These are phyloP conservation scores for Poecilia latipinna DNA, from an alignment of 2,113 vertebrate species.

Conservation along the genomic window DNA sequence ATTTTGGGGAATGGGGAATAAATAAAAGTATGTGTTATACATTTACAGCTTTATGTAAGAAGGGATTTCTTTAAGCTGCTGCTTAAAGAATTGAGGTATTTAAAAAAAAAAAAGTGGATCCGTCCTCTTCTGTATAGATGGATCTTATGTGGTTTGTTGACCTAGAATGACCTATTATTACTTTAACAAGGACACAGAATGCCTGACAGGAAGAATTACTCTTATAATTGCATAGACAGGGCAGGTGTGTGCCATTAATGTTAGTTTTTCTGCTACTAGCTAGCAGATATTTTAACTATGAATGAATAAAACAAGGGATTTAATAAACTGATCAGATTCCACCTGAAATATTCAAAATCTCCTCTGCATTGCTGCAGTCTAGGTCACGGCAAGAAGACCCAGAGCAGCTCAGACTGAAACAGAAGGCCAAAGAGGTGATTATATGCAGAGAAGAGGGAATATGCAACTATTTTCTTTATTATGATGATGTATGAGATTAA, in stretches of 20 bases:
- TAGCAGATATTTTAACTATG: slow-evolving; percentile 7
- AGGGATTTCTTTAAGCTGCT: too few relatives aligned
- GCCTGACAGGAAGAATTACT: not conserved
- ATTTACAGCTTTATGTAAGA: not conserved
- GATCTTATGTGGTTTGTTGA: not conserved
- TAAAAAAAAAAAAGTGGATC: too few relatives aligned
- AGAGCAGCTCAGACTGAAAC: slow-evolving; percentile 90
- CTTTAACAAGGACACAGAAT: not conserved
- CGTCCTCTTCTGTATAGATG: too few relatives aligned
- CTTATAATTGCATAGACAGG: slow-evolving; percentile 10
- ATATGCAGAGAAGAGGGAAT: not conserved
- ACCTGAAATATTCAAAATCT: slow-evolving; percentile 43
- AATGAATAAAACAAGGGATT: slow-evolving; percentile 49
- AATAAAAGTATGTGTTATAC: not conserved
- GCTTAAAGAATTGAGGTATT: too few relatives aligned
- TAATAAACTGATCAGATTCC: slow-evolving; percentile 40
- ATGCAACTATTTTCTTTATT: not conserved
- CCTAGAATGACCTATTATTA: not conserved
- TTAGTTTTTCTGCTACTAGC: slow-evolving; percentile 11
- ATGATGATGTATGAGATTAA: slow-evolving; percentile 1
- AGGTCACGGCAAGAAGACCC: slow-evolving; percentile 93
- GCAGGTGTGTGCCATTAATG: slow-evolving; percentile 22
- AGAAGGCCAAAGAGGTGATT: slow-evolving; percentile 93
- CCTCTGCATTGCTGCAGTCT: slow-evolving; percentile 77
- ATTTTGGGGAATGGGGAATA: not conserved